phyloP scores from a whole-genome alignment of 2,113 vertebrate genomes.

The Eudyptes chrysolophus region DNA sequence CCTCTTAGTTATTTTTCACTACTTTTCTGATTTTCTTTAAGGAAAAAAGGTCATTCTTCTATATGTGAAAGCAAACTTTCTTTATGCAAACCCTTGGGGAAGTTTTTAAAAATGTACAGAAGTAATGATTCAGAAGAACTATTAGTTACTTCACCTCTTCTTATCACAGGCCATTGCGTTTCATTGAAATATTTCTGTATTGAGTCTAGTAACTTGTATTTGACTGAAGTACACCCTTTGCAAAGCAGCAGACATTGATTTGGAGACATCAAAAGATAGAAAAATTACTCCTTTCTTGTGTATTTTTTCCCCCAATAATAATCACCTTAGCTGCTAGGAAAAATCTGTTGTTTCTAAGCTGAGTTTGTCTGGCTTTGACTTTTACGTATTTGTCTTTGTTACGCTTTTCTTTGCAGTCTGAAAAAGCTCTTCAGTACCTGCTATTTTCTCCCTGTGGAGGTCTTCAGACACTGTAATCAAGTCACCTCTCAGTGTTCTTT shows the following conservation, averaged over 20 bases:
- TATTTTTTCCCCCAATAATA: background rate
- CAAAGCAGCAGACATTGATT: background rate
- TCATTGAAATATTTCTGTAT: background rate
- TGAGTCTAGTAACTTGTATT: background rate
- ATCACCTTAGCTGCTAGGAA: background rate
- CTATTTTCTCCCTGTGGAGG: background rate
- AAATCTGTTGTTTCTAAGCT: background rate
- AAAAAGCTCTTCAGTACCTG: background rate
- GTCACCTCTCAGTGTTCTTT: background rate
- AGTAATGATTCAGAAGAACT: background rate
- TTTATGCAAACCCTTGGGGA: background rate
- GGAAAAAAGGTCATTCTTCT: background rate
- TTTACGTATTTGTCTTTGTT: background rate
- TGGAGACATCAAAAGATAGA: background rate
- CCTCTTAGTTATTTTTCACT: background rate
- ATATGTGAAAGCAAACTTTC: background rate
- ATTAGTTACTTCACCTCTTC: background rate
- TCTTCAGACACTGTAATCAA: conserved; percentile 29
- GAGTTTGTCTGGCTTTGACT: background rate
- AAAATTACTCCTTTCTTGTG: background rate
- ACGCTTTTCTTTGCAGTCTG: background rate
- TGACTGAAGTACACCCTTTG: background rate
- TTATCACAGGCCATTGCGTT: background rate
- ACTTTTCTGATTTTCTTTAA: background rate
- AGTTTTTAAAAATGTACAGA: background rate